These are phyloP conservation scores for Eristalinus sepulchralis DNA, from an alignment of 2,888 invertebrate species.

Conservation along the genomic window DNA sequence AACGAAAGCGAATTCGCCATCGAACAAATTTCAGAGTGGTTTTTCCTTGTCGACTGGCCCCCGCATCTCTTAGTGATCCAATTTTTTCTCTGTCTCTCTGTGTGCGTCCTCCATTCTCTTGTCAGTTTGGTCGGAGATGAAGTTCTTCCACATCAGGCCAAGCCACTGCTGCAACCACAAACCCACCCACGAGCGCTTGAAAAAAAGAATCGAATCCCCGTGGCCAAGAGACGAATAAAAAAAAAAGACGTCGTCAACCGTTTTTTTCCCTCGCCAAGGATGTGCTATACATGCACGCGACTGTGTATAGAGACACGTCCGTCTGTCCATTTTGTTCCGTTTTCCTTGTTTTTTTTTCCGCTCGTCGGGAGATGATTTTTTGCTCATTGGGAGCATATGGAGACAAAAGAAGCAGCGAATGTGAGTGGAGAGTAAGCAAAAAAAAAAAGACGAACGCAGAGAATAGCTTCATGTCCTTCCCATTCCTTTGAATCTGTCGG, in stretches of 20 bases:
- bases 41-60: conserved; percentile 38
- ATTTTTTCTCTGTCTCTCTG: conserved; percentile 8
- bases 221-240: conserved; percentile 32
- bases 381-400: conserved; percentile 56
- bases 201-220: conserved; percentile 34
- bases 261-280: conserved; percentile 52
- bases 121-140: conserved; percentile 44
- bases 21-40: conserved; percentile 62
- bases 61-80: conserved; percentile 34
- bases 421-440: neutral
- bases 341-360: conserved; percentile 20
- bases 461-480: conserved; percentile 55
- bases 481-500: neutral
- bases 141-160: conserved; percentile 28
- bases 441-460: conserved; percentile 25
- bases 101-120: conserved; percentile 6
- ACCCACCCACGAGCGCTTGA: conserved; percentile 55
- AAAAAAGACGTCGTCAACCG: conserved; percentile 56
- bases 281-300: conserved; percentile 36
- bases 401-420: conserved; percentile 56
- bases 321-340: conserved; percentile 68
- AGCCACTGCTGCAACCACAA: conserved; percentile 40
- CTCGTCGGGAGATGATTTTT: conserved; percentile 22
- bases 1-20: conserved; percentile 45
- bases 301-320: conserved; percentile 54